phyloP scores from a whole-genome alignment of 2,113 vertebrate genomes.

The Xiphorhynchus elegans region DNA sequence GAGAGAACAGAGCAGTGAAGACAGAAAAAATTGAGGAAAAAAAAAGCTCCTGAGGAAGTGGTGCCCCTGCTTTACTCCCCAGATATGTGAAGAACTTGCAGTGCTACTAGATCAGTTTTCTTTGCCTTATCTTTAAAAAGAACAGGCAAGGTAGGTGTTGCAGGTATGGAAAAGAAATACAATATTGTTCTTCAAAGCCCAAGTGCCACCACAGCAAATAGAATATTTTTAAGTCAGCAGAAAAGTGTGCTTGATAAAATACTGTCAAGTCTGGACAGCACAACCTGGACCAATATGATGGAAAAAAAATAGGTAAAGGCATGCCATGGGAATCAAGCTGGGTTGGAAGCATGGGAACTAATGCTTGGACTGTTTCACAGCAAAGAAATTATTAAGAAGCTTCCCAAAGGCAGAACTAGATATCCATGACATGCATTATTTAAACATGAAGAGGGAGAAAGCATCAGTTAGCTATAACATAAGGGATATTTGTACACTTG shows the following conservation, averaged over 20 bases:
- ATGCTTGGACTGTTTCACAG: background rate
- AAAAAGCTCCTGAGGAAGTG: background rate
- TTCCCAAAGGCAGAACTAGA: background rate
- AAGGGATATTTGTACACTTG: background rate
- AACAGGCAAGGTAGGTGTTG: background rate
- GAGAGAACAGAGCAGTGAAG: background rate
- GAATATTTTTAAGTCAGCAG: background rate
- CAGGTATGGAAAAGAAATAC: background rate
- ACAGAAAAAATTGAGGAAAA: background rate
- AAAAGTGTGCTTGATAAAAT: background rate
- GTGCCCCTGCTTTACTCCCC: background rate
- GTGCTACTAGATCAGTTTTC: background rate
- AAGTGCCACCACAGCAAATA: background rate
- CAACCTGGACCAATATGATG: background rate
- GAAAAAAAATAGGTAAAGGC: background rate
- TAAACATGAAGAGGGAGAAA: background rate
- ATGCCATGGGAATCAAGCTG: background rate
- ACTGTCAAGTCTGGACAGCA: background rate
- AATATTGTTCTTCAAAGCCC: background rate
- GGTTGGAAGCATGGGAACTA: background rate
- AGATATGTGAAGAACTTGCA: background rate
- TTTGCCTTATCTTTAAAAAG: background rate
- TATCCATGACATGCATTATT: background rate
- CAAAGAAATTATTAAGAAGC: background rate
- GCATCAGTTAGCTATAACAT: background rate